Percentiles rank a stretch among this genome's conserved stretches.
phyloP scores from a whole-genome alignment of 2,113 vertebrate species.

The Mionectes macconnelli region DNA sequence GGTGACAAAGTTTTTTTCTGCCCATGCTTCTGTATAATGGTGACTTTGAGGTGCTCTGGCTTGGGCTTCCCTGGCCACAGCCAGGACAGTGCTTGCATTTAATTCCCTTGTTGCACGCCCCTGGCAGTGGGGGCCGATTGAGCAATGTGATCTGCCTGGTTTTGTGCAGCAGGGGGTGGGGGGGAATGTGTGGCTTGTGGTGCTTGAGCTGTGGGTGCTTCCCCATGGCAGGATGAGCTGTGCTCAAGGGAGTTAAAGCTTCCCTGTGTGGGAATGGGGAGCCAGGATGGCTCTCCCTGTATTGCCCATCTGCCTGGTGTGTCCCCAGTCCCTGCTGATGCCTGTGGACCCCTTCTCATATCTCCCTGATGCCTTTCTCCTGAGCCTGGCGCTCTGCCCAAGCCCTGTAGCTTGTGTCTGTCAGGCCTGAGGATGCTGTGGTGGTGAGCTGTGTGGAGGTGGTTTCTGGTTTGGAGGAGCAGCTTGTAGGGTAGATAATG shows the following conservation, averaged over 20 bases:
- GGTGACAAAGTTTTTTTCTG: background rate
- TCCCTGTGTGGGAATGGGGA: background rate
- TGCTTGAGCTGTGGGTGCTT: background rate
- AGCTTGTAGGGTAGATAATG: background rate
- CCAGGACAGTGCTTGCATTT: background rate
- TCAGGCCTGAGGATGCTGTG: background rate
- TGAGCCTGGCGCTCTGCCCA: background rate
- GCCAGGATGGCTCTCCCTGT: background rate
- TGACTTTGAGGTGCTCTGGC: background rate
- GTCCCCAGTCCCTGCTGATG: no score
- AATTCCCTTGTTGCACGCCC: background rate
- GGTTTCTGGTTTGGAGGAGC: background rate
- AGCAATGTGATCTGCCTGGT: background rate
- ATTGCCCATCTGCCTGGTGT: background rate
- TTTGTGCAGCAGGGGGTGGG: background rate
- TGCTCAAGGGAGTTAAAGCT: background rate
- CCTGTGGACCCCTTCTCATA: background rate
- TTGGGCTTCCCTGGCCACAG: background rate
- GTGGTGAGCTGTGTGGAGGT: background rate
- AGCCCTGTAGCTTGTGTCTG: background rate
- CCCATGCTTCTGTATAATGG: background rate
- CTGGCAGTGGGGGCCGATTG: background rate
- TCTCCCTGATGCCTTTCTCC: background rate
- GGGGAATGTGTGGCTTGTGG: fast-evolving
- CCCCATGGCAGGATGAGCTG: background rate